Base-by-base conservation (phyloP, 2,113 vertebrate genomes). In the Gracilinanus agilis region DNA sequence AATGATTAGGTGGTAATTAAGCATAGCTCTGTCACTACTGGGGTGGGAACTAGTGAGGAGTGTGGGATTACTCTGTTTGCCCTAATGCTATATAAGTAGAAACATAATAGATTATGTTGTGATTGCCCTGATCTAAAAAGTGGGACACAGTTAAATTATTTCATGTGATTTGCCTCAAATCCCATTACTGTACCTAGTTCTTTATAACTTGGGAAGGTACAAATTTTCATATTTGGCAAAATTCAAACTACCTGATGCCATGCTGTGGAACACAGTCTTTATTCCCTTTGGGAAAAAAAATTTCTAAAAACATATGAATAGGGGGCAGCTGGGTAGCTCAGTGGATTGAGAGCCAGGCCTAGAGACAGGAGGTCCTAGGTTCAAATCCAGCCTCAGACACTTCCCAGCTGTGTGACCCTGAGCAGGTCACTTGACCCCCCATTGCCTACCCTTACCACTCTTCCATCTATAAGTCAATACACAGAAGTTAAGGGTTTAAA, bases 201-300 rank as follows among this genome's bases (percentile, higher is more conserved):
- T 83, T 83, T 83, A 40, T 83, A 21, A 4, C 49, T 44, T 75
- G 12, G 92, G 90, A 90, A 89, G 3, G 2, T 55, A 3, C 90
- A 94, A 91, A 29, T 55, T n/a, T 89, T 27, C 49, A 90, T 88
- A 54, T 95, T 94, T 95, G 93, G 13, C 67, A 88, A 29, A 94
- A 53, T 93, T 53, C 25, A 34, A 94, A 67, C 91, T 54, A 29
- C 40, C 23, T 19, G 75, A 0, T 92, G 24, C 55, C 23, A 55
- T 61, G 54, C 29, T 55, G 55, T 27, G 91, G 53, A 55, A 21
- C 55, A 54, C 8, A 29, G n/a, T 75, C 13, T 40, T 83, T 40
- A 83, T 96, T 94, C 61, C 92, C 53, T 94, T 90, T 88, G 88
- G n/a, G n/a, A n/a, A n/a, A 94, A 90, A 56, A 24, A 83, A 83